A percentile compares a stretch with the other conserved stretches of the same genome.
These are phyloP conservation scores for Spisula solida DNA, from an alignment of 2,888 invertebrate species.

Conservation along the genomic window DNA sequence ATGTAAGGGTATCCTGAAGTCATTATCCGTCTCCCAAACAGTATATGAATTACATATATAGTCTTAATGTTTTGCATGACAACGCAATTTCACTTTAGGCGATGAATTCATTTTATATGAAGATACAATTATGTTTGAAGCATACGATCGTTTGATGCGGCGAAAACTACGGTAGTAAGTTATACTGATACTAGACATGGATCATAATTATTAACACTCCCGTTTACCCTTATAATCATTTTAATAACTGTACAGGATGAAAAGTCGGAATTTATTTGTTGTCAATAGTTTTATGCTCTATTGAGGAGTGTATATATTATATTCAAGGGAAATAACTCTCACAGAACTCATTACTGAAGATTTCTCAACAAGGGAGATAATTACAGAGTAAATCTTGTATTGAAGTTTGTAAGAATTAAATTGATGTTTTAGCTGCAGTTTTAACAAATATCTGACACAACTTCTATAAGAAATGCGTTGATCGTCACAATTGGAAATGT, in stretches of 20 bases:
- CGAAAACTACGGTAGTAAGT: not conserved
- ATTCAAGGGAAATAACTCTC: slow-evolving; percentile 15
- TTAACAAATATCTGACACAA: no score
- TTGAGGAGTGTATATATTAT: not conserved
- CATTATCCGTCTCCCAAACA: no score
- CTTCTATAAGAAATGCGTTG: no score
- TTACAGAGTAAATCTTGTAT: not conserved
- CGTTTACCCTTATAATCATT: not conserved
- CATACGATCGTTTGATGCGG: not conserved
- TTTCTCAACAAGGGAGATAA: not conserved
- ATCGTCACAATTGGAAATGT: no score
- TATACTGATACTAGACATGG: not conserved
- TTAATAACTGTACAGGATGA: slow-evolving; percentile 5
- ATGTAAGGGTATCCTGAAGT: not conserved
- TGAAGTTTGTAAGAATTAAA: no score
- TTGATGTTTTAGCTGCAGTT: no score
- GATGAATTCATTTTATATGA: slow-evolving; percentile 2
- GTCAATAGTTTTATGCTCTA: not conserved
- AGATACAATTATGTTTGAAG: not conserved
- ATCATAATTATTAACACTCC: not conserved
- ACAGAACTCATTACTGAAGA: not conserved
- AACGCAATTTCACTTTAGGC: slow-evolving; percentile 10
- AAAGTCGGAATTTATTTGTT: not conserved
- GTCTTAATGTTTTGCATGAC: not conserved
- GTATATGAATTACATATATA: slow-evolving; percentile 14